phyloP scores from a whole-genome alignment of 2,888 invertebrate genomes.

The Apamea sordens region DNA sequence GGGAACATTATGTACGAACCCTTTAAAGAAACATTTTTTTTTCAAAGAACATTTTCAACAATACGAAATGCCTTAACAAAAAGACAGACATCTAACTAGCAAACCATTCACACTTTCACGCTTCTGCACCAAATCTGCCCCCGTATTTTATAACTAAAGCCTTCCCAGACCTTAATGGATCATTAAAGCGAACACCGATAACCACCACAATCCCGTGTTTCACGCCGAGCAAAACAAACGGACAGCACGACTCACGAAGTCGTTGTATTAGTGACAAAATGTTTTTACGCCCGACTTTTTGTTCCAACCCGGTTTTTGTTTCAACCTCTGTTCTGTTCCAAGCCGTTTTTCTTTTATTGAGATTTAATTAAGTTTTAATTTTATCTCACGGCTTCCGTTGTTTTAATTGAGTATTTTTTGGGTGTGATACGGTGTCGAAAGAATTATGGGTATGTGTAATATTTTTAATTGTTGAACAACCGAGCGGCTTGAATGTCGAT shows the following conservation, averaged over 20 bases:
- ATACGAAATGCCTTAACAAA: not conserved
- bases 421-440: constrained; percentile 73
- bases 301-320: constrained; percentile 46
- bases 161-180: constrained; percentile 64
- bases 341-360: constrained; percentile 77
- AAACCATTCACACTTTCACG: constrained; percentile 57
- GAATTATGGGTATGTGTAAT: constrained; percentile 75
- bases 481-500: constrained; percentile 54
- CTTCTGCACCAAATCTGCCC: constrained; percentile 47
- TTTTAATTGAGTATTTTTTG: constrained; percentile 80
- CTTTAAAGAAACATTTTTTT: no score
- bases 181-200: constrained; percentile 69
- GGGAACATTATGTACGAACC: no score
- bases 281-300: constrained; percentile 79
- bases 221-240: constrained; percentile 67
- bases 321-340: constrained; percentile 65
- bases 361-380: constrained; percentile 89
- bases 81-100: constrained; percentile 20
- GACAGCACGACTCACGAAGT: constrained; percentile 66
- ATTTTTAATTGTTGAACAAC: constrained; percentile 72
- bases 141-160: constrained; percentile 64
- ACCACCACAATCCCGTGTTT: constrained; percentile 67
- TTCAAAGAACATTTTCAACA: no score
- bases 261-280: constrained; percentile 81
- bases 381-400: constrained; percentile 86